Conservation (phyloP, 2,888 invertebrate species). For the Morpho achilles region DNA sequence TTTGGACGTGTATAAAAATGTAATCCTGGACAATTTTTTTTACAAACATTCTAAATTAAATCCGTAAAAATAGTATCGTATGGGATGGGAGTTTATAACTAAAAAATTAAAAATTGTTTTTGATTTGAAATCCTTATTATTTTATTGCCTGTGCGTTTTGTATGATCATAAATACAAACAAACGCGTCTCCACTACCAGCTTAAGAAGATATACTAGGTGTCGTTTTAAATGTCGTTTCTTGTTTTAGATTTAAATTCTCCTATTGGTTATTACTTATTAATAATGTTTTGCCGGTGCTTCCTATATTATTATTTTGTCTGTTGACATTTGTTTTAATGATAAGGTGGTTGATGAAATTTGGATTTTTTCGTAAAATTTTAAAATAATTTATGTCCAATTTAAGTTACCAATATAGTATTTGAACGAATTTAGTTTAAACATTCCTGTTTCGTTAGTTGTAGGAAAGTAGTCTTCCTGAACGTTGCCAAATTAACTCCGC, state of each 20-base stretch:
- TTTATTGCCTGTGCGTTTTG: slow-evolving; percentile 10
- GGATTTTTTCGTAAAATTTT: slow-evolving; percentile 44
- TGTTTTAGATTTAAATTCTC: slow-evolving; percentile 49
- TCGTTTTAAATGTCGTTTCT: slow-evolving; percentile 30
- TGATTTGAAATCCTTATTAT: too few relatives aligned
- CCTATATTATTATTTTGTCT: slow-evolving; percentile 70
- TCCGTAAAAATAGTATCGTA: slow-evolving; percentile 5
- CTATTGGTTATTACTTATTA: slow-evolving; percentile 51
- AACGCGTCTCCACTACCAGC: slow-evolving; percentile 5
- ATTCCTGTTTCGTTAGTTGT: slow-evolving; percentile 77
- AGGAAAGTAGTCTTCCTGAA: slow-evolving; percentile 78
- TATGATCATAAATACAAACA: slow-evolving; percentile 8
- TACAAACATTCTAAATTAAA: slow-evolving; percentile 6
- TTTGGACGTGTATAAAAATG: too few relatives aligned
- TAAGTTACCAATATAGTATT: slow-evolving; percentile 75
- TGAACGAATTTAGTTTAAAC: slow-evolving; percentile 75
- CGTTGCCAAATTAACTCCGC: slow-evolving; percentile 77
- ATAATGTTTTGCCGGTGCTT: slow-evolving; percentile 70
- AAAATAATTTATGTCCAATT: slow-evolving; percentile 57
- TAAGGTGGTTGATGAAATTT: slow-evolving; percentile 62
- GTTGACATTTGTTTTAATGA: slow-evolving; percentile 68
- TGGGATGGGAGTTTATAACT: too few relatives aligned
- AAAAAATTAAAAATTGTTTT: too few relatives aligned
- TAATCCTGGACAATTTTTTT: too few relatives aligned
- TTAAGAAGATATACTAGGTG: slow-evolving; percentile 30